Evolutionary conservation across 1,140 invertebrate genomes (phyloP).

Genomic region (Odontomachus brunneus): DNA sequence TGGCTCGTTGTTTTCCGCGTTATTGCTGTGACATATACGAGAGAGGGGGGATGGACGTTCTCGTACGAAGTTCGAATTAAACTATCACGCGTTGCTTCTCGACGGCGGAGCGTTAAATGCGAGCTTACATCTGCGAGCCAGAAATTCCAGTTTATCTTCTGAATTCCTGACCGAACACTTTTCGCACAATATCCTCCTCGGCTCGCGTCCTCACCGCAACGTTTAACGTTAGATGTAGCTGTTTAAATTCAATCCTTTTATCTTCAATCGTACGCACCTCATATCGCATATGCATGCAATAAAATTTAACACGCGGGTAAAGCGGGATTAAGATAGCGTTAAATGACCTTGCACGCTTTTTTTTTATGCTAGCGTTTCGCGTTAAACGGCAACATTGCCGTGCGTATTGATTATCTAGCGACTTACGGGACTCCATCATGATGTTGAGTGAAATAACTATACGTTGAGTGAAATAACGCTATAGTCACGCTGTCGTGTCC

Average conservation of each 20-base stretch:
- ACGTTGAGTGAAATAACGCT: not conserved
- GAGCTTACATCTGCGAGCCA: conserved; percentile 58
- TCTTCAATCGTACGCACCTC: conserved; percentile 25
- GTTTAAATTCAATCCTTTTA: conserved; percentile 53
- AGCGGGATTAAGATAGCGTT: not conserved
- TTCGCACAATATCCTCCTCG: conserved; percentile 39
- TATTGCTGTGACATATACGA: conserved; percentile 66
- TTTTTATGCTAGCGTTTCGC: not conserved
- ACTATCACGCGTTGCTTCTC: conserved; percentile 57
- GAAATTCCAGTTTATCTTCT: conserved; percentile 60
- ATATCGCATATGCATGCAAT: not conserved
- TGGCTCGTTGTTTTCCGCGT: conserved; percentile 71
- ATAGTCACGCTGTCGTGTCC: not conserved
- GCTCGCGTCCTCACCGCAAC: conserved; percentile 32
- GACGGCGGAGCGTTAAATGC: conserved; percentile 45
- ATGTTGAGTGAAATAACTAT: no score
- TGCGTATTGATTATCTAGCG: no score
- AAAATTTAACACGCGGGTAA: not conserved
- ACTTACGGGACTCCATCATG: no score
- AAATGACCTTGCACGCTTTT: not conserved
- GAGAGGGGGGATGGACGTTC: not conserved
- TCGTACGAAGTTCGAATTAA: conserved; percentile 58
- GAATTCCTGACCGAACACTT: conserved; percentile 57
- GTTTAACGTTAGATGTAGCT: conserved; percentile 52
- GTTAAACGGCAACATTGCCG: not conserved